A percentile compares a stretch with the other conserved stretches of the same genome.
Conservation (phyloP, 2,797 vertebrate species). For the Adelosebastes latens region DNA sequence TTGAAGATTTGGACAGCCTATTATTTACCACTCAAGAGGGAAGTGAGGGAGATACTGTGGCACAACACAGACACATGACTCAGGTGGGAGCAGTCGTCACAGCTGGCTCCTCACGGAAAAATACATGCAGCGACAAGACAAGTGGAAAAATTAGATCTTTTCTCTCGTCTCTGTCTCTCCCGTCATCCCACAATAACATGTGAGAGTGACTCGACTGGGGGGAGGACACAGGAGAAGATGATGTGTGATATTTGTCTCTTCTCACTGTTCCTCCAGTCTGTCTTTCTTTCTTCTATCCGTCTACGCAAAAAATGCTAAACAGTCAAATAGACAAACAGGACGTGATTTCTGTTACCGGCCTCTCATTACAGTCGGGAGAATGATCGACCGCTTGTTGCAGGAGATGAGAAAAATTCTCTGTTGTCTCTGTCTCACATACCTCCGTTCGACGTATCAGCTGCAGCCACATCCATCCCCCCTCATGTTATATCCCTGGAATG, state of each 20-base stretch:
- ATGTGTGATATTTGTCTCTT: constrained; percentile 22
- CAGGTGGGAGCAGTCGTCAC: constrained; percentile 37
- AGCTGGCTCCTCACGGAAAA: constrained; percentile 36
- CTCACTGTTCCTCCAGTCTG: not conserved
- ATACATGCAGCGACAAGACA: constrained; percentile 13
- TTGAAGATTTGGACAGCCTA: constrained; percentile 28
- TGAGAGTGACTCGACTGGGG: not conserved
- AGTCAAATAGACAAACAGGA: not conserved
- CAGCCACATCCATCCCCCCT: constrained; percentile 29
- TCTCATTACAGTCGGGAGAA: not conserved
- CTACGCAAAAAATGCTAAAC: constrained; percentile 4
- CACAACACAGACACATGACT: constrained; percentile 45
- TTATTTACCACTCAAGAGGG: constrained; percentile 37
- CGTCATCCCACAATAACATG: not conserved
- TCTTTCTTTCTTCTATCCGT: not conserved
- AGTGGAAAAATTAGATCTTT: constrained; percentile 22
- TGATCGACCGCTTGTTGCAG: constrained; percentile 23
- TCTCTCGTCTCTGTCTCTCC: not conserved
- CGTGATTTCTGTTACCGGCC: not conserved
- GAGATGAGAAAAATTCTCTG: not conserved
- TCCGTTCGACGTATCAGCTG: not conserved
- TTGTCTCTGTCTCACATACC: not conserved
- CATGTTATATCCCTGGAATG: constrained; percentile 45
- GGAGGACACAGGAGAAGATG: not conserved
- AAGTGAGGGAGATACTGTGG: constrained; percentile 22